phyloP scores from a whole-genome alignment of 1,140 invertebrate species.

The Drosophila ficusphila region DNA sequence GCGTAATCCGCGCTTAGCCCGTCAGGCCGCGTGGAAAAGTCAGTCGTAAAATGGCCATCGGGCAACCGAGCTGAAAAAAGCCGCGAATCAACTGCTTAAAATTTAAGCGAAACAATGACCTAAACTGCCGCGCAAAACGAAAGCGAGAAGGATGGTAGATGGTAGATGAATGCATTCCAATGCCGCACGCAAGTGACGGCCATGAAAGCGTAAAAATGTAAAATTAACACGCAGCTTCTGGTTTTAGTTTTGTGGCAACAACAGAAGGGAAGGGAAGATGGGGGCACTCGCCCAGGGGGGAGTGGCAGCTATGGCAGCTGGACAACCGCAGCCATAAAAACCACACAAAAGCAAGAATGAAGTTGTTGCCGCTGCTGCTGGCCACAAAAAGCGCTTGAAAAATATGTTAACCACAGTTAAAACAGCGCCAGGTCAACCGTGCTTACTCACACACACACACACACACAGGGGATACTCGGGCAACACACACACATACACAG shows the following conservation, averaged over 20 bases:
- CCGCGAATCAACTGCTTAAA: conserved; percentile 75
- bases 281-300: too few relatives aligned
- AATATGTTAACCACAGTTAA: conserved; percentile 83
- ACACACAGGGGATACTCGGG: conserved; percentile 16
- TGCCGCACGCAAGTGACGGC: conserved; percentile 76
- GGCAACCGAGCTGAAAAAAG: conserved; percentile 39
- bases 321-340: conserved; percentile 79
- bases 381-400: conserved; percentile 80
- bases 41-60: conserved; percentile 77
- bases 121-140: conserved; percentile 45
- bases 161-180: conserved; percentile 59
- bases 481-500: conserved; percentile 15
- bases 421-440: conserved; percentile 81
- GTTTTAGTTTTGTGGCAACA: conserved; percentile 76
- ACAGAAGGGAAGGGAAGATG: background rate
- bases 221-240: conserved; percentile 82
- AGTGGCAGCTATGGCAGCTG: conserved; percentile 40
- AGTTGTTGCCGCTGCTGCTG: conserved; percentile 75
- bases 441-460: conserved; percentile 29
- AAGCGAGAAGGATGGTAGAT: background rate
- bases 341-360: conserved; percentile 82
- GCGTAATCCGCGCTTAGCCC: conserved; percentile 79
- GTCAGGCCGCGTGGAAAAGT: conserved; percentile 59
- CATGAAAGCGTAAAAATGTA: conserved; percentile 82
- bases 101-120: conserved; percentile 76